A percentile compares a stretch with the other conserved stretches of the same genome.
Evolutionary conservation across 2,113 vertebrate genomes (phyloP).

Genomic region (Leucoraja erinaceus): DNA sequence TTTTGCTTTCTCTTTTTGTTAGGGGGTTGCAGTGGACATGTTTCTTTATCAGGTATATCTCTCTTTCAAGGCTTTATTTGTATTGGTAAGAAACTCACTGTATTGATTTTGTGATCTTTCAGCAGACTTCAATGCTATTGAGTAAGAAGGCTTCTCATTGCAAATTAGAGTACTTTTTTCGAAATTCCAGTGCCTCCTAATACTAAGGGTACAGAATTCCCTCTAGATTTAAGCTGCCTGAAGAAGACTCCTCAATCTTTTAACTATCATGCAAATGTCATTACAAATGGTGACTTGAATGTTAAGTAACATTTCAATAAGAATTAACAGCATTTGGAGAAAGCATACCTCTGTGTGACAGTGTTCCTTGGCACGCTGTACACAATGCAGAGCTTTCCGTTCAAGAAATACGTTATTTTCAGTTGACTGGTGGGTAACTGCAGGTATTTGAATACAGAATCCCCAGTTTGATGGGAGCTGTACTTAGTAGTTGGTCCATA

Average conservation of each 20-base stretch:
- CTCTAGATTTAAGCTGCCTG: background rate
- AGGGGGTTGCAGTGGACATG: background rate
- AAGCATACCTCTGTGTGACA: background rate
- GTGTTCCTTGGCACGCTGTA: background rate
- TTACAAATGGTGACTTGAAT: background rate
- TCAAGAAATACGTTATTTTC: background rate
- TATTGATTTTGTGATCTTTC: slow-evolving; percentile 9
- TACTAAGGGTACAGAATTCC: background rate
- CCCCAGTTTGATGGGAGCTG: background rate
- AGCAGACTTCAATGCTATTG: background rate
- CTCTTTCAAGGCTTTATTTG: background rate
- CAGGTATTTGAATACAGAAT: background rate
- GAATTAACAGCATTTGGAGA: background rate
- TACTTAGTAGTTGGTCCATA: background rate
- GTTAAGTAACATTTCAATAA: background rate
- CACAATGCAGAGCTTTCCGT: background rate
- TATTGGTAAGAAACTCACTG: background rate
- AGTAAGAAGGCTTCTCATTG: background rate
- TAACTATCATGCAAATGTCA: background rate
- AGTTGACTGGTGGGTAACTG: slow-evolving; percentile 14
- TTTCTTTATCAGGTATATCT: background rate
- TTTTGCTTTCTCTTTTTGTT: background rate
- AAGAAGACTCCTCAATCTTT: background rate
- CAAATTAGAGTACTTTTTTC: background rate
- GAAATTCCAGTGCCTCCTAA: background rate